These are phyloP conservation scores for Gari tellinella DNA, from an alignment of 2,888 invertebrate genomes.

Conservation along the genomic window DNA sequence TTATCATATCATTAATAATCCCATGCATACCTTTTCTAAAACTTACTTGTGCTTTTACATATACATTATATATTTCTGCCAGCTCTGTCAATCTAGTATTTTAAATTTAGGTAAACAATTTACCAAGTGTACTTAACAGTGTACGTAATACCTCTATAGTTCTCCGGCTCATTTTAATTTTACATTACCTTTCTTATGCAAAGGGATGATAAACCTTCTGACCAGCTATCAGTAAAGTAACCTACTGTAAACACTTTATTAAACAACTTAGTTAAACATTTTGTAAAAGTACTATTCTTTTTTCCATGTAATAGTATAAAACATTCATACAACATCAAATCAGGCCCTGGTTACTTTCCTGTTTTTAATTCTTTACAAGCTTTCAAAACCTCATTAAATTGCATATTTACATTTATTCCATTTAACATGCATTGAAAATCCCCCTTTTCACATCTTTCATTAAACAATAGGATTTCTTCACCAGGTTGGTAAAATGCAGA, in stretches of 20 bases:
- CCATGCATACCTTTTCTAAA: too few relatives aligned
- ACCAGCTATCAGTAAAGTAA: background rate
- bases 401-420: background rate
- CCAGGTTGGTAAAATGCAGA: too few relatives aligned
- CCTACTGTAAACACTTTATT: background rate
- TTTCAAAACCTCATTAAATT: background rate
- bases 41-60: too few relatives aligned
- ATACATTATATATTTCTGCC: too few relatives aligned
- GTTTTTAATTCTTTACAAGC: background rate
- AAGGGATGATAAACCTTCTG: too few relatives aligned
- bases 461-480: background rate
- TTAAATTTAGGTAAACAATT: too few relatives aligned
- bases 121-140: too few relatives aligned
- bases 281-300: background rate
- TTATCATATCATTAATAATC: too few relatives aligned
- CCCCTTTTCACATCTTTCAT: background rate
- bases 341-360: background rate
- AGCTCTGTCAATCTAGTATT: too few relatives aligned
- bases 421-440: conserved; percentile 1
- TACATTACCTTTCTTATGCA: too few relatives aligned
- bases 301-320: background rate
- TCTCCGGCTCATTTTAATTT: too few relatives aligned
- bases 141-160: too few relatives aligned
- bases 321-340: background rate
- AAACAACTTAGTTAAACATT: background rate